Base-by-base conservation (phyloP, 2,113 vertebrate species). In the Pollachius pollachius region DNA sequence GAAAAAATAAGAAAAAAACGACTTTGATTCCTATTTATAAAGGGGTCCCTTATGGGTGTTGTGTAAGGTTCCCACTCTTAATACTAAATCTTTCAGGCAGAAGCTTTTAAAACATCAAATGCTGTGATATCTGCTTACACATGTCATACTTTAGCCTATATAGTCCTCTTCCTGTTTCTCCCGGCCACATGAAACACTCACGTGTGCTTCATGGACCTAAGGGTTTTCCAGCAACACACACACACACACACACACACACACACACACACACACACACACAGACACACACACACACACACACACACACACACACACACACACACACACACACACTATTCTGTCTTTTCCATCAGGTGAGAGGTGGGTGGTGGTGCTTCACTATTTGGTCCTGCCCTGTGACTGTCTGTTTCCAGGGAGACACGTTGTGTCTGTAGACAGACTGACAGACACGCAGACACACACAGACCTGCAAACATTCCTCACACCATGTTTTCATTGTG, bases 81-180 rank as follows among this genome's bases (percentile, higher is more conserved):
- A 87, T 82, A 70, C 88, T 90, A 90, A 92, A 92, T 90, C 89
- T 91, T 88, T 91, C 87, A 90, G 89, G 86, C 90, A 92, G 92
- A 91, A 90, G 86, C 90, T 91, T 92, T 93, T 92, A 91, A 93
- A 93, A 92, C 88, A 92, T 93, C 91, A 93, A 92, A 91, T 92
- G 86, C 85, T 65, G 78, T 79, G 69, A 88, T 88, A 91, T 92
- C 90, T 85, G 71, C 88, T 92, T 92, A 88, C 91, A 90, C 78
- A 5, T 89, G 91, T 89, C 87, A 90, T 85, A 73, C 84, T 87
- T 87, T 80, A 83, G 85, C 85, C 85, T 75, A 79, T 89, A 84
- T 78, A 88, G 76, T 72, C 79, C 76, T 75, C 85, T 83, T 88
- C 82, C 87, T 87, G 84, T 79, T 57, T 80, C 79, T 17, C 64